These are phyloP conservation scores for Volucella inflata DNA, from an alignment of 2,888 invertebrate genomes.

Conservation along the genomic window DNA sequence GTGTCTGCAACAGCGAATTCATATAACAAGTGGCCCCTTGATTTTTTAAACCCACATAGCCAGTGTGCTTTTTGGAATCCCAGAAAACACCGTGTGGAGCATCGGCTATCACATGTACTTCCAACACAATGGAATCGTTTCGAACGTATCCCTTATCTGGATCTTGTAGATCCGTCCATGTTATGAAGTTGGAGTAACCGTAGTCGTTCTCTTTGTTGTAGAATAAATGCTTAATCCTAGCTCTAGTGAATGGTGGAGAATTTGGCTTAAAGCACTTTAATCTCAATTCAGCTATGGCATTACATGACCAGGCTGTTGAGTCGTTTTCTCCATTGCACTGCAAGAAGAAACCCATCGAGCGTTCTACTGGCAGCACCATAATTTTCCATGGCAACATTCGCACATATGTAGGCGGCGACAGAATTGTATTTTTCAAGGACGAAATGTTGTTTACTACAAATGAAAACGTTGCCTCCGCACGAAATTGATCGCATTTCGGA, in stretches of 20 bases:
- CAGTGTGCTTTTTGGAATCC: constrained; percentile 99
- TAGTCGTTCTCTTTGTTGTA: constrained; percentile 93
- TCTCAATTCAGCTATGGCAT: constrained; percentile 96
- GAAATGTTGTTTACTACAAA: constrained; percentile 95
- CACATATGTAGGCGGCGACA: constrained; percentile 96
- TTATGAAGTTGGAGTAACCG: constrained; percentile 99
- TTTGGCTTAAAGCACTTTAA: constrained; percentile 95
- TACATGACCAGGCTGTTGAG: constrained; percentile 99
- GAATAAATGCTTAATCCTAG: constrained; percentile 96
- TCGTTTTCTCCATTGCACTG: constrained; percentile 98
- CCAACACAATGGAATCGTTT: constrained; percentile 93
- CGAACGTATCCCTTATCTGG: constrained; percentile 95
- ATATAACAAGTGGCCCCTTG: constrained; percentile 99
- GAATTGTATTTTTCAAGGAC: constrained; percentile 91
- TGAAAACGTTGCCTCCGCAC: constrained; percentile 93
- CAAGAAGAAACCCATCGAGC: constrained; percentile 90
- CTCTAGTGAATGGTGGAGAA: constrained; percentile 92
- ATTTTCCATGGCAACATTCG: constrained; percentile 99
- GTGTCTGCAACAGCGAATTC: constrained; percentile 98
- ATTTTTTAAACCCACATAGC: constrained; percentile 95
- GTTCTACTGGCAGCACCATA: constrained; percentile 94
- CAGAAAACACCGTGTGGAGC: constrained; percentile 97
- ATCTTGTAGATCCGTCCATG: constrained; percentile 96
- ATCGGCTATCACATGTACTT: constrained; percentile 92
- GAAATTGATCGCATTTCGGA: constrained; percentile 82